Base-by-base conservation (phyloP, 2,888 invertebrate genomes). In the Habrosyne pyritoides region DNA sequence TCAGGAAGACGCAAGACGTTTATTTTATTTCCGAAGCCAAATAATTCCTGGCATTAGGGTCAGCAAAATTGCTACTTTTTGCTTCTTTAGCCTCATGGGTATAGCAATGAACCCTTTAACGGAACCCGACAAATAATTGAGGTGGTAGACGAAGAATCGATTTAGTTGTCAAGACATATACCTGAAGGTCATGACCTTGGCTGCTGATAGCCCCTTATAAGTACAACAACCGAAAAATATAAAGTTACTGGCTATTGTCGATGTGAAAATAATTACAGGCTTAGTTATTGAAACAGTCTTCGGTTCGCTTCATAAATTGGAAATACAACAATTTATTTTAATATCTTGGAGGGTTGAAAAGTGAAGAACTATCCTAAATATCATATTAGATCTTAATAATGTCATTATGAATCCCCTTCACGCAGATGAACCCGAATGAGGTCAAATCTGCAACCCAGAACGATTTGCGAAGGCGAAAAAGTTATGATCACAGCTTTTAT, bases 131-230 rank as follows among this genome's bases (percentile, higher is more conserved):
- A 55, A 52, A 52, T 55, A 55, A 52, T 52, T 53, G 48, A 47
- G 52, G n/a, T 49, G 63, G 53, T 59, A 61, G 67, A 56, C 56
- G 57, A 54, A 66, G 60, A 63, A 74, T 75, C 76, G 67, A 73
- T 76, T 58, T 58, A 61, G 57, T 63, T 52, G 64, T 64, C 64
- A 66, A 63, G 65, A 58, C 58, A 68, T 66, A 75, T 67, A 60
- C 60, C 24, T 52, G 53, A 77, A 75, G 74, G 74, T 61, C 67
- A 42, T 52, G 64, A 50, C 74, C 73, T 73, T 70, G 71, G 56
- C 53, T 14, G 14, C 36, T n/a, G 7, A 4, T 12, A 36, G 36
- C 14, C 36, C 30, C 12, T 30, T 12, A 30, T 12, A 2, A 42
- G 14, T 42, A 42, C 14, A 14, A 18, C 42, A 42, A 42, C 18